phyloP scores from a whole-genome alignment of 2,888 invertebrate genomes.

The Tipula helvola region DNA sequence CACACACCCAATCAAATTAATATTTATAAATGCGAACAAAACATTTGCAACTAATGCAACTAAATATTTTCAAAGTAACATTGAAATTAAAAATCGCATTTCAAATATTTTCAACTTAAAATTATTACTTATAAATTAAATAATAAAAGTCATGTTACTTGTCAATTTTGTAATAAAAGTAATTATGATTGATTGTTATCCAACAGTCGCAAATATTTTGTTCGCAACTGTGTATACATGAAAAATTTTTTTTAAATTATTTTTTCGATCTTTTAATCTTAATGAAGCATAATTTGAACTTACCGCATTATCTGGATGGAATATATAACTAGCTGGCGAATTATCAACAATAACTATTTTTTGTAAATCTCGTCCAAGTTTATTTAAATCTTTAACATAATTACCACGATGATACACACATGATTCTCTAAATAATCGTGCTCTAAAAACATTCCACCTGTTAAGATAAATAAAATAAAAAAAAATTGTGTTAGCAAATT shows the following conservation, averaged over 20 bases:
- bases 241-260: not conserved
- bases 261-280: not conserved
- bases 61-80: too few relatives aligned
- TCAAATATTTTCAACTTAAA: too few relatives aligned
- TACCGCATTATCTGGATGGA: constrained; percentile 99
- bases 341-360: constrained; percentile 98
- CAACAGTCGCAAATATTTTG: too few relatives aligned
- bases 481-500: not conserved
- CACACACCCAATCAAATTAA: not conserved
- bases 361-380: constrained; percentile 89
- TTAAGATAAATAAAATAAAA: not conserved
- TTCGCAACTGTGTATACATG: not conserved
- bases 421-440: constrained; percentile 96
- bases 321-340: constrained; percentile 99
- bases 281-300: constrained; percentile 36
- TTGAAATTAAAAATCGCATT: too few relatives aligned
- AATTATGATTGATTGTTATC: too few relatives aligned
- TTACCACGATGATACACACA: constrained; percentile 99
- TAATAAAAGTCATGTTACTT: too few relatives aligned
- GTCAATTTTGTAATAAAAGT: too few relatives aligned
- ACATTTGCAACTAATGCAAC: too few relatives aligned
- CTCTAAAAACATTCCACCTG: constrained; percentile 92
- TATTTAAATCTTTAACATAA: constrained; percentile 99
- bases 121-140: too few relatives aligned
- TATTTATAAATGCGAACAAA: not conserved